Percentiles rank a stretch among this genome's conserved stretches.
phyloP scores from a whole-genome alignment of 2,888 invertebrate species.

The Parthenolecanium corni region DNA sequence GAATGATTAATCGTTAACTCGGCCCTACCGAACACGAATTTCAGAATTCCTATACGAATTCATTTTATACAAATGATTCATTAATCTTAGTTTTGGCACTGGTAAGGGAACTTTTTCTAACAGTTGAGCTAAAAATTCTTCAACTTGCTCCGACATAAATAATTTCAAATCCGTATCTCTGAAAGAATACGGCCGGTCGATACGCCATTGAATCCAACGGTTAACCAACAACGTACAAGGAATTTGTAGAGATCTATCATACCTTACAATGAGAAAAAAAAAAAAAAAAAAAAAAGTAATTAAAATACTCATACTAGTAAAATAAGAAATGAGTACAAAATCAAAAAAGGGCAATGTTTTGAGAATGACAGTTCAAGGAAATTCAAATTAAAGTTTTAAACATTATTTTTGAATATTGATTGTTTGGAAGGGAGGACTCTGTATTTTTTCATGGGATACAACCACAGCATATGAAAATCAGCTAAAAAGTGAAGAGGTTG shows the following conservation, averaged over 20 bases:
- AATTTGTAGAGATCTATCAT: conserved; percentile 54
- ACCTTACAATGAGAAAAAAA: conserved; percentile 17
- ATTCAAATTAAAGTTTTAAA: no score
- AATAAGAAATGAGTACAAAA: no score
- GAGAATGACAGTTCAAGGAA: no score
- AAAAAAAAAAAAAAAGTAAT: not conserved
- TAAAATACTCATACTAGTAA: no score
- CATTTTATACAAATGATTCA: conserved; percentile 56
- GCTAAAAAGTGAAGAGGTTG: no score
- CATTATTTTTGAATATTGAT: no score
- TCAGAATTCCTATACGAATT: conserved; percentile 60
- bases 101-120: conserved; percentile 46
- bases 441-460: no score
- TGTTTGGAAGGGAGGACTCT: no score
- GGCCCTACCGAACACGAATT: conserved; percentile 50
- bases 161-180: conserved; percentile 43
- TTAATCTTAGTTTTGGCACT: conserved; percentile 46
- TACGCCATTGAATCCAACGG: conserved; percentile 46
- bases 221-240: conserved; percentile 48
- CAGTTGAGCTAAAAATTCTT: conserved; percentile 57
- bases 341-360: no score
- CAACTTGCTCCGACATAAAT: conserved; percentile 53
- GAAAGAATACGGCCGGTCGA: conserved; percentile 39
- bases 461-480: no score
- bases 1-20: conserved; percentile 15